Conservation (phyloP, 2,888 invertebrate genomes). For the Orgyia antiqua region DNA sequence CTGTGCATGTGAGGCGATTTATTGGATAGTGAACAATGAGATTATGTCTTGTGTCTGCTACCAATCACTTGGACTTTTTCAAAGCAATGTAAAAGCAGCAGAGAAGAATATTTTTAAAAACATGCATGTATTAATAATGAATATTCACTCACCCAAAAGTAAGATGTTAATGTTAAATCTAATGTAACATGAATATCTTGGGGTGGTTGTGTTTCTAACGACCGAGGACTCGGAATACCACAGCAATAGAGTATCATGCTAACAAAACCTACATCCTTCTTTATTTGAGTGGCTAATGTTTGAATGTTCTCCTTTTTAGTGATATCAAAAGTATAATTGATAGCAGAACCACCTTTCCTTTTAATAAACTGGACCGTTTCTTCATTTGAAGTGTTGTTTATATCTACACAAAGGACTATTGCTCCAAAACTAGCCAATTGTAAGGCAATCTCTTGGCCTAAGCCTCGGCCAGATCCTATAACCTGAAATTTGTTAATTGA, state of each 20-base stretch:
- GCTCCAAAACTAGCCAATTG: slow-evolving; percentile 78
- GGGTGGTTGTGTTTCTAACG: slow-evolving; percentile 67
- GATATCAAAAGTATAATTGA: slow-evolving; percentile 75
- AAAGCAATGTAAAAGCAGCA: no score
- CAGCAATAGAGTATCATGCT: slow-evolving; percentile 82
- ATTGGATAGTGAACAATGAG: no score
- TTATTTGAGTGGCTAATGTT: slow-evolving; percentile 58
- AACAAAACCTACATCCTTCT: slow-evolving; percentile 73
- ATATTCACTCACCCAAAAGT: slow-evolving; percentile 82
- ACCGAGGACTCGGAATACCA: slow-evolving; percentile 79
- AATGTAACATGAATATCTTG: slow-evolving; percentile 74
- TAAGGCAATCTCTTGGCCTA: slow-evolving; percentile 81
- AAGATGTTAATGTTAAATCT: slow-evolving; percentile 78
- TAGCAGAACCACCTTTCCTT: slow-evolving; percentile 63
- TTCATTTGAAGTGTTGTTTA: slow-evolving; percentile 72
- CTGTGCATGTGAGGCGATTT: no score
- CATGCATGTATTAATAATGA: no score
- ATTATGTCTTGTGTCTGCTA: no score
- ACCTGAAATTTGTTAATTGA: no score
- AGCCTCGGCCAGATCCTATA: slow-evolving; percentile 83
- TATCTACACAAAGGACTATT: slow-evolving; percentile 82
- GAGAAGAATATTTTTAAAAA: no score
- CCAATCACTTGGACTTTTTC: no score
- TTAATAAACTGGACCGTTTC: slow-evolving; percentile 66
- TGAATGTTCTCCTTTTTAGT: slow-evolving; percentile 73